Evolutionary conservation across 2,797 vertebrate species (phyloP).

Genomic region (Tarsius wallacei): DNA sequence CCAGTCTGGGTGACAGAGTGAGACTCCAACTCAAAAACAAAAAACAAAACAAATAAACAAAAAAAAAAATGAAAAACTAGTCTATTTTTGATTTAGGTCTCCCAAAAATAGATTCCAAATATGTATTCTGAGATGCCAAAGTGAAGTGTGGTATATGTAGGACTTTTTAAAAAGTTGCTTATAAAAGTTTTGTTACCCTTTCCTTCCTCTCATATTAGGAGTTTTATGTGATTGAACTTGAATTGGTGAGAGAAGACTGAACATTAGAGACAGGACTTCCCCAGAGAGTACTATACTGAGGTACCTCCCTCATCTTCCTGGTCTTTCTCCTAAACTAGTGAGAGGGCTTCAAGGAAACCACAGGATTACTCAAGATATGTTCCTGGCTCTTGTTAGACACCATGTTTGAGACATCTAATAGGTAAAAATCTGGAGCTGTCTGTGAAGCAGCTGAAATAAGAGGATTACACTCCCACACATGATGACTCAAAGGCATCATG

Average conservation of each 20-base stretch:
- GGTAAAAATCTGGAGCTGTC: not conserved
- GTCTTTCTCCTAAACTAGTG: constrained; percentile 8
- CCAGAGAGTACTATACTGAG: not conserved
- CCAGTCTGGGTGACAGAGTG: no score
- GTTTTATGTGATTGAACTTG: not conserved
- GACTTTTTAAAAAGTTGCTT: not conserved
- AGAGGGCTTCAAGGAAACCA: not conserved
- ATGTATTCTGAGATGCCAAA: not conserved
- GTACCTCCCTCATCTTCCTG: not conserved
- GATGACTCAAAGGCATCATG: not conserved
- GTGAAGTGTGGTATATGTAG: not conserved
- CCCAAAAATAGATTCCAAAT: not conserved
- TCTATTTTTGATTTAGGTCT: not conserved
- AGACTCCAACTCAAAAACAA: no score
- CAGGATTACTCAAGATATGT: not conserved
- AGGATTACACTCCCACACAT: not conserved
- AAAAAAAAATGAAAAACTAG: not conserved
- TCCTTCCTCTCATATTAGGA: not conserved
- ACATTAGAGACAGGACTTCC: not conserved
- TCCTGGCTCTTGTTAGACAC: not conserved
- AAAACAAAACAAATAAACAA: no score
- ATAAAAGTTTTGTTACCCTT: not conserved
- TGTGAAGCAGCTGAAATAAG: not conserved
- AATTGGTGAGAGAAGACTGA: not conserved
- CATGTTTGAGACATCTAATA: not conserved